Conservation (phyloP, 2,113 vertebrate genomes). For the Gavialis gangeticus region DNA sequence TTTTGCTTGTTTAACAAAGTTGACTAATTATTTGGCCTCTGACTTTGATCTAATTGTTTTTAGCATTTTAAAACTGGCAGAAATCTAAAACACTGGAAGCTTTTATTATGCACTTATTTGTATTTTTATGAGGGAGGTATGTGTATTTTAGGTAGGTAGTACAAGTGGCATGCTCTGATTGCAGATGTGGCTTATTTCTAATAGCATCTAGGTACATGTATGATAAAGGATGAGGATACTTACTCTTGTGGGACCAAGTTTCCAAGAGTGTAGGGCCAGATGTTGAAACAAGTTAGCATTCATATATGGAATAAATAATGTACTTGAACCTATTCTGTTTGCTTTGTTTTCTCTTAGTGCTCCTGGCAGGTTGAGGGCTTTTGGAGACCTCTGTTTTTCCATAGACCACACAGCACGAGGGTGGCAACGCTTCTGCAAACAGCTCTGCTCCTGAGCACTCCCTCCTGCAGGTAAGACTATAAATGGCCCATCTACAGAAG, state of each 20-base stretch:
- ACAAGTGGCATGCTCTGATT: background rate
- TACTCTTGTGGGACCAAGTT: background rate
- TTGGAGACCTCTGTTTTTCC: accelerated
- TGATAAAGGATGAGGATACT: background rate
- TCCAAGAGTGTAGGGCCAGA: background rate
- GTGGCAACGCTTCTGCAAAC: background rate
- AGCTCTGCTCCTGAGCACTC: background rate
- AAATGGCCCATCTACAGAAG: accelerated
- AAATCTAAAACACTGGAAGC: background rate
- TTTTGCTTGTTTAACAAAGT: background rate
- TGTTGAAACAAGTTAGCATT: background rate
- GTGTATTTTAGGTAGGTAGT: background rate
- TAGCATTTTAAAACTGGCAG: background rate
- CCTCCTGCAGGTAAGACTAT: background rate
- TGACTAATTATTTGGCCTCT: accelerated
- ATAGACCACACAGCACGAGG: background rate
- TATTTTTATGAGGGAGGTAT: background rate
- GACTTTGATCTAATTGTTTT: background rate
- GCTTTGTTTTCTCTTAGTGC: accelerated
- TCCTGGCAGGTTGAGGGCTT: background rate
- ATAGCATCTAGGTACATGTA: background rate
- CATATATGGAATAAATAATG: accelerated
- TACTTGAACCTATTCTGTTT: accelerated
- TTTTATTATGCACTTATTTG: background rate
- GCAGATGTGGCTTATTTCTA: background rate